phyloP scores from a whole-genome alignment of 1,140 invertebrate genomes.

The Anagrus nilaparvatae region DNA sequence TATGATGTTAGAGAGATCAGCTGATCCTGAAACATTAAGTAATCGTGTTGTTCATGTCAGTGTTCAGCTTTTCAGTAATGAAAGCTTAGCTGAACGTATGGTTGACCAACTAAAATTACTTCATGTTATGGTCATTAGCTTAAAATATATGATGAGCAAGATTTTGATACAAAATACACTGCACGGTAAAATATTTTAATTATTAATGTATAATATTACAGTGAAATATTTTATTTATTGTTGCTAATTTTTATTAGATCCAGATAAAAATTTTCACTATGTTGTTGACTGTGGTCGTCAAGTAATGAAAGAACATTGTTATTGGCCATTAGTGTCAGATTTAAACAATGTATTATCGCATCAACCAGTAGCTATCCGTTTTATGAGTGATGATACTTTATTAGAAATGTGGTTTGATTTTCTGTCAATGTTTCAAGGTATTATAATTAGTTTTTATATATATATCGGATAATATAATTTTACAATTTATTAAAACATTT shows the following conservation, averaged over 20 bases:
- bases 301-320: constrained; percentile 96
- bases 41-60: constrained; percentile 95
- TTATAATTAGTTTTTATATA: background rate
- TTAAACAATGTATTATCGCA: constrained; percentile 96
- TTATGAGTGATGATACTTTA: constrained; percentile 75
- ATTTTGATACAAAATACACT: constrained; percentile 79
- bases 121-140: constrained; percentile 87
- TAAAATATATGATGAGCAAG: constrained; percentile 88
- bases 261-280: constrained; percentile 69
- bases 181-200: constrained; percentile 56
- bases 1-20: constrained; percentile 75
- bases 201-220: background rate
- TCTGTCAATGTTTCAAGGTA: constrained; percentile 87
- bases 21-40: constrained; percentile 81
- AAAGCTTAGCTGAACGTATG: constrained; percentile 80
- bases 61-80: constrained; percentile 91
- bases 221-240: constrained; percentile 1
- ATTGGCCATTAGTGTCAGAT: constrained; percentile 95
- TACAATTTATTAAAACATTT: background rate
- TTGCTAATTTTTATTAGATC: constrained; percentile 47
- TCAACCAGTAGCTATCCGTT: constrained; percentile 76
- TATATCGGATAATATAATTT: background rate
- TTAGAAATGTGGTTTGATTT: constrained; percentile 93
- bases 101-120: constrained; percentile 80
- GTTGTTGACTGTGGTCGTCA: constrained; percentile 88